These are phyloP conservation scores for Lamellibrachia satsuma DNA, from an alignment of 2,888 invertebrate genomes.

Conservation along the genomic window DNA sequence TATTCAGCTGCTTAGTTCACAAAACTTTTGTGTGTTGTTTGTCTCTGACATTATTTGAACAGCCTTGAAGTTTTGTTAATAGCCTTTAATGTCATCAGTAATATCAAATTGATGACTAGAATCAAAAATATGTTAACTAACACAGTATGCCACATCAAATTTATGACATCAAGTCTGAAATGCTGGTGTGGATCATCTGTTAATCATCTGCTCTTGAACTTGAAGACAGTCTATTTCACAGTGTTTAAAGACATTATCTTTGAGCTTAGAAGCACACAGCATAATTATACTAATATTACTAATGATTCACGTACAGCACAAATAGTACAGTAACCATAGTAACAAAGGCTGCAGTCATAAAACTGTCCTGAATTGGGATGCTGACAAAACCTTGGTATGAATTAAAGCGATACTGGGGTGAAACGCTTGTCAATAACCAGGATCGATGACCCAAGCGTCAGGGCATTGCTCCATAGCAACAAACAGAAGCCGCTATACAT, in stretches of 20 bases:
- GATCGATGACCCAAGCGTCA: not conserved
- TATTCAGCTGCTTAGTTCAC: too few species aligned
- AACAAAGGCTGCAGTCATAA: not conserved
- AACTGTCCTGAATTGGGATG: not conserved
- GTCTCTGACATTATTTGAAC: too few species aligned
- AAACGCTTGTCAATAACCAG: not conserved
- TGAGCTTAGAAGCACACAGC: not conserved
- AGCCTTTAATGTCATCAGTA: too few species aligned
- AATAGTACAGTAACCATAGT: not conserved
- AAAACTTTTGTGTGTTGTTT: too few species aligned
- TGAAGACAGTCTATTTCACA: too few species aligned
- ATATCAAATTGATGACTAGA: too few species aligned
- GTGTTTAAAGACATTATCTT: not conserved
- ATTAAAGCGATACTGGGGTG: not conserved
- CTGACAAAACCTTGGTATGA: slow-evolving; percentile 9
- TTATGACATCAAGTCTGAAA: too few species aligned
- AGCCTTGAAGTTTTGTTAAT: too few species aligned
- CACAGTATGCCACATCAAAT: too few species aligned
- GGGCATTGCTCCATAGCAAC: not conserved
- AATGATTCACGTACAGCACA: not conserved
- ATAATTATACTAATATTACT: not conserved
- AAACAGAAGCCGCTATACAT: not conserved
- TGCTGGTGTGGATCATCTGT: too few species aligned
- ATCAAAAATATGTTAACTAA: too few species aligned
- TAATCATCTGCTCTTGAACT: too few species aligned